phyloP scores from a whole-genome alignment of 1,140 invertebrate genomes.

The Neodiprion virginianus region DNA sequence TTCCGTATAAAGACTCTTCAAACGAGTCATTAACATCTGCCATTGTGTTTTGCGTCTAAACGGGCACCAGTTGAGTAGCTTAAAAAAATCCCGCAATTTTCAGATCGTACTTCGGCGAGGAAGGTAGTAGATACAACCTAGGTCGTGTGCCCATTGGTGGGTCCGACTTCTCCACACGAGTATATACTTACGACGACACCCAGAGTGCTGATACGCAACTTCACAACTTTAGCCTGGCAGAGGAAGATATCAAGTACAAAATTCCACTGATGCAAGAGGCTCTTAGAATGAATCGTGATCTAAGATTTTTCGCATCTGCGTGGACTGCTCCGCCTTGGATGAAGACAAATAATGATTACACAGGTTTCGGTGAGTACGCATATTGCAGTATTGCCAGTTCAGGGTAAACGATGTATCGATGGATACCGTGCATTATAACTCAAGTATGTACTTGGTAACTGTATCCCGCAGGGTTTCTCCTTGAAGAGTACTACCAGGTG shows the following conservation, averaged over 20 bases:
- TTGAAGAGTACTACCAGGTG: slow-evolving; percentile 56
- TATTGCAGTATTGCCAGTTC: no score
- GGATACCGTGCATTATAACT: no score
- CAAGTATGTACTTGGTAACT: no score
- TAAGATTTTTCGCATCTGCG: slow-evolving; percentile 70
- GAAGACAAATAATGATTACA: slow-evolving; percentile 79
- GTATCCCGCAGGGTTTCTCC: slow-evolving; percentile 42
- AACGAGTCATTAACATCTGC: no score
- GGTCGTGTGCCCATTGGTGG: slow-evolving; percentile 72
- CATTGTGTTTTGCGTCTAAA: no score
- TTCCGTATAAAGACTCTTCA: no score
- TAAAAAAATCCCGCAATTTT: background rate
- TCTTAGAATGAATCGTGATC: slow-evolving; percentile 33
- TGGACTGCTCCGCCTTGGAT: slow-evolving; percentile 94
- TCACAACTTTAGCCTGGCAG: slow-evolving; percentile 47
- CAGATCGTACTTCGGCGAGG: slow-evolving; percentile 54
- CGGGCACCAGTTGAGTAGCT: no score
- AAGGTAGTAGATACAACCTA: slow-evolving; percentile 70
- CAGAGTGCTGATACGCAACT: slow-evolving; percentile 40
- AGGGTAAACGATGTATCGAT: no score
- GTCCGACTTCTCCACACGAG: slow-evolving; percentile 73
- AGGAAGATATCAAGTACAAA: slow-evolving; percentile 59
- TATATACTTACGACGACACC: slow-evolving; percentile 75
- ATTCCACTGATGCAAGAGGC: slow-evolving; percentile 52
- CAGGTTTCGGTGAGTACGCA: slow-evolving; percentile 11